Evolutionary conservation across 2,888 invertebrate genomes (phyloP).

Genomic region (Drosophila anceps): DNA sequence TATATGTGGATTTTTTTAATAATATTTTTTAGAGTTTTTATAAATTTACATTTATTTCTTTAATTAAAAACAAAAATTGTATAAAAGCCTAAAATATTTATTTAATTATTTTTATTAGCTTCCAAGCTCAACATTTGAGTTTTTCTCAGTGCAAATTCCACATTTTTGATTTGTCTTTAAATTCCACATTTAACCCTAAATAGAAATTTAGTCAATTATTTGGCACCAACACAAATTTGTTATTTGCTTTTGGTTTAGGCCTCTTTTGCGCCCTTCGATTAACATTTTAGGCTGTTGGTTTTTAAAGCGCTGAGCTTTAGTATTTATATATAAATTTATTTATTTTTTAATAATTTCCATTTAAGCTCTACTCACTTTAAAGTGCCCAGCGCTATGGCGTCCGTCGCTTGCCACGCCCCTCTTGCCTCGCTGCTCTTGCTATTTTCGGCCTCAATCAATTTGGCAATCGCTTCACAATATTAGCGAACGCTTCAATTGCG

Average conservation of each 20-base stretch:
- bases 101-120: too few relatives aligned
- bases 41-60: too few relatives aligned
- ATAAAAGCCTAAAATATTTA: too few relatives aligned
- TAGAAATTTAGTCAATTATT: neutral
- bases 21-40: too few relatives aligned
- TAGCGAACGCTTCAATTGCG: constrained; percentile 34
- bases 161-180: too few relatives aligned
- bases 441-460: constrained; percentile 34
- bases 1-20: too few relatives aligned
- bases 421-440: neutral
- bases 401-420: neutral
- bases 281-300: neutral
- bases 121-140: too few relatives aligned
- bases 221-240: neutral
- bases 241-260: neutral
- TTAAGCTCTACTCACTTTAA: neutral
- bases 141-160: too few relatives aligned
- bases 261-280: neutral
- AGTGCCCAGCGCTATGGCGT: neutral
- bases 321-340: neutral
- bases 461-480: constrained; percentile 26
- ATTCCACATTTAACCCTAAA: too few relatives aligned
- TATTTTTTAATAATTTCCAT: neutral
- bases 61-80: too few relatives aligned
- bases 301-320: neutral